Conservation (phyloP, 2,888 invertebrate genomes). For the Electrophaes corylata region DNA sequence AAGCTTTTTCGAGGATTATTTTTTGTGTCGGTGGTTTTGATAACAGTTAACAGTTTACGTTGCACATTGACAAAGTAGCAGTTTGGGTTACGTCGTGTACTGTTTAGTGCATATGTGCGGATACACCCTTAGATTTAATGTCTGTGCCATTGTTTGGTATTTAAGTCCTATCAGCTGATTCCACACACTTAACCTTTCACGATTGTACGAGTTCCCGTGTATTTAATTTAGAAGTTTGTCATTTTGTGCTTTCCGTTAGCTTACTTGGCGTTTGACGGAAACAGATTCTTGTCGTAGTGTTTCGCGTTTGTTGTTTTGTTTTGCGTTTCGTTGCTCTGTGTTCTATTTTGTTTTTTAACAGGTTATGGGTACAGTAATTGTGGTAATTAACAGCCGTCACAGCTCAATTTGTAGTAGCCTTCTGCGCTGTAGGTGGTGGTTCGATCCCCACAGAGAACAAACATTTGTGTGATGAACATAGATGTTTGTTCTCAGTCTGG, state of each 20-base stretch:
- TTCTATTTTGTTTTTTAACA: background rate
- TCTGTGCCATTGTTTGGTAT: constrained; percentile 71
- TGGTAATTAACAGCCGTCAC: too few relatives aligned
- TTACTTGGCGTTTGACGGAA: constrained; percentile 28
- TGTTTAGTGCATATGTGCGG: constrained; percentile 10
- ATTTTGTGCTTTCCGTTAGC: constrained; percentile 29
- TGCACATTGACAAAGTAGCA: too few relatives aligned
- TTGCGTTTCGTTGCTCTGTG: background rate
- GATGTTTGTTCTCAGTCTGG: too few relatives aligned
- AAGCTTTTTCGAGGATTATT: too few relatives aligned
- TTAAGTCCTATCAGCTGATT: constrained; percentile 78
- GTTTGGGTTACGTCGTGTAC: too few relatives aligned
- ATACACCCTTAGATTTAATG: constrained; percentile 51
- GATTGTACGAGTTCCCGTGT: constrained; percentile 57
- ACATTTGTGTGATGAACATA: too few relatives aligned
- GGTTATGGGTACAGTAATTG: too few relatives aligned
- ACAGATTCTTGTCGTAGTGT: constrained; percentile 15
- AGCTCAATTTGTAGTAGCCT: too few relatives aligned
- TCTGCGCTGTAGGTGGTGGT: too few relatives aligned
- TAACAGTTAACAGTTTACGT: too few relatives aligned
- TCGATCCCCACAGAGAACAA: too few relatives aligned
- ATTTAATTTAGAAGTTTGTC: constrained; percentile 38
- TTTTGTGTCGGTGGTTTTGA: too few relatives aligned
- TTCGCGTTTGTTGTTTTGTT: constrained; percentile 17
- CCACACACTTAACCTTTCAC: constrained; percentile 78